phyloP scores from a whole-genome alignment of 2,888 invertebrate genomes.

The Synanthedon formicaeformis region DNA sequence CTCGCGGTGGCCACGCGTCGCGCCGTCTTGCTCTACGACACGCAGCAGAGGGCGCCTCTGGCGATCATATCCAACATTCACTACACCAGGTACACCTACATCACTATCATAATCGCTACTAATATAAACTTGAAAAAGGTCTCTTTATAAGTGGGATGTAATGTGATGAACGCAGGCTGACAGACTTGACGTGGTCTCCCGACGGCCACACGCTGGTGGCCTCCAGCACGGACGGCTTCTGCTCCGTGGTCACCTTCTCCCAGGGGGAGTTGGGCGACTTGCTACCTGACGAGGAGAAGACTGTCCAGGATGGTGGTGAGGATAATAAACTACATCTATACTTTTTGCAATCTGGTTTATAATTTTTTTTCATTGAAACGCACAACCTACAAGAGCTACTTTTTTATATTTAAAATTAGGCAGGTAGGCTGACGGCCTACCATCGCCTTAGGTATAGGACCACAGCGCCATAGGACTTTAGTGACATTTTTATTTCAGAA shows the following conservation, averaged over 20 bases:
- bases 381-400: too few species aligned
- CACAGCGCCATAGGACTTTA: too few species aligned
- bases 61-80: constrained; percentile 54
- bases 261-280: constrained; percentile 39
- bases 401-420: too few species aligned
- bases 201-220: constrained; percentile 45
- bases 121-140: too few species aligned
- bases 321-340: too few species aligned
- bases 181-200: constrained; percentile 52
- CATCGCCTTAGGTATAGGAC: too few species aligned
- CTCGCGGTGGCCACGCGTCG: constrained; percentile 93
- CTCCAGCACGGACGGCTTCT: constrained; percentile 59
- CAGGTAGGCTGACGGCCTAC: too few species aligned
- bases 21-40: constrained; percentile 73
- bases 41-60: constrained; percentile 50
- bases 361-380: too few species aligned
- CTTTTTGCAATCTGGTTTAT: too few species aligned
- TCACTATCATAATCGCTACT: too few species aligned
- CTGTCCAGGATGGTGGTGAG: not conserved
- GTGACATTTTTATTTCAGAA: constrained; percentile 19
- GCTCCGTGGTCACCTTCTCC: constrained; percentile 48
- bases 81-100: constrained; percentile 39
- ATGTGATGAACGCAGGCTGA: constrained; percentile 29
- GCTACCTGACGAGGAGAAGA: constrained; percentile 19
- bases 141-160: too few species aligned